Evolutionary conservation across 2,797 vertebrate genomes (phyloP), one percentile per base, ranked within the genome.

Genomic region (Karalla daura): DNA sequence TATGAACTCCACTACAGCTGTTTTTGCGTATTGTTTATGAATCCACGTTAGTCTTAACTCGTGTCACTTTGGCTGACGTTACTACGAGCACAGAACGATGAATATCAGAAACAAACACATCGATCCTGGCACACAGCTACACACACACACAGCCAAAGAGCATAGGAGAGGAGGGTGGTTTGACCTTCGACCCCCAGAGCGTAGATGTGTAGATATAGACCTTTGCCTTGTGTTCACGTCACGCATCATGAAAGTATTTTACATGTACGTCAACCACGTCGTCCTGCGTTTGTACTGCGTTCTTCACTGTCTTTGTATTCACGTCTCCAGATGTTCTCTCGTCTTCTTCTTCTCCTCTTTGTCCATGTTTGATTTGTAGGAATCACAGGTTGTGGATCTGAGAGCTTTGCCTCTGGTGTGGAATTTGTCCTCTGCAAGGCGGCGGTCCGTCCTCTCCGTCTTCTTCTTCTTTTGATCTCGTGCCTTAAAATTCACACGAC

Each of bases 401-500:
- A 76, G 49, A 66, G 30, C 25, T 43, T 1, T 39, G 56, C 61
- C 65, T 76, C 71, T 58, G 70, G 32, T 63, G 39, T 37, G 13
- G 18, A 51, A 40, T 25, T 41, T 27, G 41, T 73, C 50, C 27
- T 59, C 53, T 20, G 45, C 44, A 63, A 58, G 63, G 33, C 12
- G 63, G 33, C 12, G 9, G 15, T 67, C 72, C 43, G 33, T 81
- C 50, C 74, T 63, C 47, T 71, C 66, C 30, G 45, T 86, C 65
- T 65, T 71, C 53, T 86, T 85, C 66, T 82, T 88, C n/a, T n/a
- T n/a, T n/a, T 87, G 86, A 89, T 89, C 86, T 84, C 50, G 91
- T 92, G 88, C 91, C 91, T 92, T 91, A 90, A 65, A 71, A 65
- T 72, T 54, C 69, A 53, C 33, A 28, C 27, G 18, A 74, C 67